phyloP scores from a whole-genome alignment of 2,113 vertebrate species.

The Mobula hypostoma region DNA sequence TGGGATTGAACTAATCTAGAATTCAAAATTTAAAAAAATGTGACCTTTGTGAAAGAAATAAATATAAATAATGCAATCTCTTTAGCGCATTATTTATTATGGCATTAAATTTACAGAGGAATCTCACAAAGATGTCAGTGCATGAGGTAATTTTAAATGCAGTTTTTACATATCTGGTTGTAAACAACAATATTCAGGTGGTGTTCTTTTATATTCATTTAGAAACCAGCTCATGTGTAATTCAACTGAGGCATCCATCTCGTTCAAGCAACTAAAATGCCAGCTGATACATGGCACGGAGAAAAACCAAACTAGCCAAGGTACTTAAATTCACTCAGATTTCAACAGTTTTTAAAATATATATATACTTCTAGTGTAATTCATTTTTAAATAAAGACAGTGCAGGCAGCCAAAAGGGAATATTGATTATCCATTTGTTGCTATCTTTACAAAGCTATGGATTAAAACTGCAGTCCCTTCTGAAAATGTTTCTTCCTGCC shows the following conservation, averaged over 20 bases:
- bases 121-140: neutral
- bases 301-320: neutral
- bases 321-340: neutral
- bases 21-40: neutral
- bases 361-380: neutral
- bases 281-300: neutral
- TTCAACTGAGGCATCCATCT: neutral
- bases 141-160: neutral
- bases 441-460: neutral
- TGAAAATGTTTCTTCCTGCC: neutral
- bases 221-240: neutral
- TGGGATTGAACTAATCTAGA: too few relatives aligned
- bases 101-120: neutral
- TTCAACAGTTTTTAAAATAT: too few relatives aligned
- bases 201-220: neutral
- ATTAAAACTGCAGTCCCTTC: neutral
- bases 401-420: neutral
- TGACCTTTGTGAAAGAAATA: neutral
- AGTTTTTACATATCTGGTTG: neutral
- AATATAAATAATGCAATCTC: too few relatives aligned
- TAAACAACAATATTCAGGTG: neutral
- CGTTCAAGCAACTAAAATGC: neutral
- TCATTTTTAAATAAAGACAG: neutral
- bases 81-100: neutral
- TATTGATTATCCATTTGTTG: slow-evolving; percentile 11